These are phyloP conservation scores for Mesopsocus fuscifrons DNA, from an alignment of 2,888 invertebrate genomes.

Conservation along the genomic window DNA sequence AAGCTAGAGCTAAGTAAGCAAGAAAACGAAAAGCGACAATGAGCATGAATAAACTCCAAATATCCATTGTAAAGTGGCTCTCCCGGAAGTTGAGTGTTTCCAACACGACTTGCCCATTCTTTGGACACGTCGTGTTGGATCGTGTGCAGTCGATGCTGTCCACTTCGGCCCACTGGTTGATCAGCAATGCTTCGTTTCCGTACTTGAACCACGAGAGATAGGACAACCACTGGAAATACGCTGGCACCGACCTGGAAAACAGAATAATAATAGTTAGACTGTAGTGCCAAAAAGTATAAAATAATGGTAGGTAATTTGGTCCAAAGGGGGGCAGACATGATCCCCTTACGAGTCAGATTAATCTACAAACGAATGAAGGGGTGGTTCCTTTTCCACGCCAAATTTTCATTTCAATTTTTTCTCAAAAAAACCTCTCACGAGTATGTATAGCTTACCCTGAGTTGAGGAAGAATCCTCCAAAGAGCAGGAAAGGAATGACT, in stretches of 20 bases:
- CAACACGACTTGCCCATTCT: slow-evolving; percentile 55
- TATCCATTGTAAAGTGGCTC: slow-evolving; percentile 48
- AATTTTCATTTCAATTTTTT: too few relatives aligned
- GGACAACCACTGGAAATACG: slow-evolving; percentile 68
- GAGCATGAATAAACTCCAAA: slow-evolving; percentile 45
- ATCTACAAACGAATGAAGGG: too few relatives aligned
- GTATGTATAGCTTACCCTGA: slow-evolving; percentile 62
- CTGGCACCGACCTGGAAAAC: slow-evolving; percentile 55
- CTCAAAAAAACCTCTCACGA: too few relatives aligned
- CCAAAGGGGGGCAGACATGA: too few relatives aligned
- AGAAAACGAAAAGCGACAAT: slow-evolving; percentile 54
- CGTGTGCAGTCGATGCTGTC: slow-evolving; percentile 54
- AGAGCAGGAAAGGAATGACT: slow-evolving; percentile 82
- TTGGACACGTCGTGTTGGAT: slow-evolving; percentile 57
- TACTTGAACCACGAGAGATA: slow-evolving; percentile 86
- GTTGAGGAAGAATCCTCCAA: slow-evolving; percentile 91
- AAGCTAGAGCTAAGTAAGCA: slow-evolving; percentile 54
- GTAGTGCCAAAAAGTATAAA: background rate
- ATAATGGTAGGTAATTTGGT: background rate
- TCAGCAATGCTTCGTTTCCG: slow-evolving; percentile 70
- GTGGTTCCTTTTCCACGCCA: too few relatives aligned
- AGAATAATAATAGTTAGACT: background rate
- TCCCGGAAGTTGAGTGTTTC: slow-evolving; percentile 61
- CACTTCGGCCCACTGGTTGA: slow-evolving; percentile 77
- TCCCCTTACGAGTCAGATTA: too few relatives aligned